Evolutionary conservation across 2,888 invertebrate genomes (phyloP).

Genomic region (Galerucella calmariensis): DNA sequence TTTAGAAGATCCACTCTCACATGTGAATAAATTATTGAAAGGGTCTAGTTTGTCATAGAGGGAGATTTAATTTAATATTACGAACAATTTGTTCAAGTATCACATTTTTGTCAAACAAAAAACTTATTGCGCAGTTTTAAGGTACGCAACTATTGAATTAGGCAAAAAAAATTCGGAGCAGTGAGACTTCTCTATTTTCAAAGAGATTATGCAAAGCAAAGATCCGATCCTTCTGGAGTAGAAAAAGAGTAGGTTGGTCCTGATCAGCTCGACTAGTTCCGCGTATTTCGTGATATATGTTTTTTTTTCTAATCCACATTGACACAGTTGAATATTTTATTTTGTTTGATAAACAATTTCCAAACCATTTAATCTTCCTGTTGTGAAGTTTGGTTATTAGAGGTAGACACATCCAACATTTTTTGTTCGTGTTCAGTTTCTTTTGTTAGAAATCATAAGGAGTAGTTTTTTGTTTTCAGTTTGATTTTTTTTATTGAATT

Average conservation of each 20-base stretch:
- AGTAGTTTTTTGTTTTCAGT: no score
- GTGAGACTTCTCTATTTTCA: background rate
- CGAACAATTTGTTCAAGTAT: background rate
- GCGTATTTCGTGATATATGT: slow-evolving; percentile 12
- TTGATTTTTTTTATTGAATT: no score
- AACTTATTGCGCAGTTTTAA: background rate
- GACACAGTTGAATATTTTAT: slow-evolving; percentile 19
- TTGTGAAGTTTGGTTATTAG: slow-evolving; percentile 19
- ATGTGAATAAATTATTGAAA: slow-evolving; percentile 19
- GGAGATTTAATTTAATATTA: background rate
- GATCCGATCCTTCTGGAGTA: slow-evolving; percentile 1
- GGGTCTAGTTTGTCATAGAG: background rate
- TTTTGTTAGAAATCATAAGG: no score
- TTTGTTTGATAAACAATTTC: slow-evolving; percentile 23
- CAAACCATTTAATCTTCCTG: slow-evolving; percentile 22
- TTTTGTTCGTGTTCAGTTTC: background rate
- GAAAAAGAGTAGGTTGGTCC: slow-evolving; percentile 10
- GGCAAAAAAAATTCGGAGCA: background rate
- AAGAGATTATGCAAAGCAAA: slow-evolving; percentile 9
- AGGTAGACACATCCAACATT: background rate
- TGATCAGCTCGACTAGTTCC: slow-evolving; percentile 16
- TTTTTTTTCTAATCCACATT: slow-evolving; percentile 2
- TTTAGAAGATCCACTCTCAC: slow-evolving; percentile 15
- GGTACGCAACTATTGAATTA: background rate
- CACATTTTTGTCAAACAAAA: background rate